A percentile compares a stretch with the other conserved stretches of the same genome.
These are phyloP conservation scores for Sarcophaga peregrina DNA, from an alignment of 1,140 invertebrate species.

Conservation along the genomic window DNA sequence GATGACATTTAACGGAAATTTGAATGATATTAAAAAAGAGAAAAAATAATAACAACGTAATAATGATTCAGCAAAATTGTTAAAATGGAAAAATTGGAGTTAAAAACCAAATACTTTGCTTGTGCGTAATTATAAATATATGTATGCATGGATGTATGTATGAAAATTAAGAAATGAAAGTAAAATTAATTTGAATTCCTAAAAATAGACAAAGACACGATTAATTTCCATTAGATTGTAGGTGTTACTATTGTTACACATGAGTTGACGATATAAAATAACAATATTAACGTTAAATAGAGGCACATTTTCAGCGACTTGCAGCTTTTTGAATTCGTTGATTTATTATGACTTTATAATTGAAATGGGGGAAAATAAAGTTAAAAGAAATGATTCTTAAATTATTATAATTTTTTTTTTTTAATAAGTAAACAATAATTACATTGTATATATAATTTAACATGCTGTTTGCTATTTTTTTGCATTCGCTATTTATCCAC, in stretches of 20 bases:
- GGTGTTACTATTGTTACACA: background rate
- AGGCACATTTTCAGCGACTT: background rate
- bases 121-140: background rate
- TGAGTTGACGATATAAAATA: background rate
- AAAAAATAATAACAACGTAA: background rate
- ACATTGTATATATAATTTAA: constrained; percentile 12
- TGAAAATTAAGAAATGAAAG: no score
- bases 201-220: background rate
- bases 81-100: no score
- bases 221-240: background rate
- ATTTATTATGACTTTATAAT: background rate
- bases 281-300: background rate
- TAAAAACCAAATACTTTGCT: no score
- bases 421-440: no score
- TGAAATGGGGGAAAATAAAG: no score
- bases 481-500: no score
- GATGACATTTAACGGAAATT: background rate
- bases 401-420: no score
- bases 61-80: background rate
- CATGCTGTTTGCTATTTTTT: no score
- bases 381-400: no score
- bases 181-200: no score
- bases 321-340: background rate
- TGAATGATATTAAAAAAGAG: background rate
- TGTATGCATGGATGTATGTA: background rate